Conservation (phyloP, 1,140 invertebrate genomes). For the Bombyx mandarina region DNA sequence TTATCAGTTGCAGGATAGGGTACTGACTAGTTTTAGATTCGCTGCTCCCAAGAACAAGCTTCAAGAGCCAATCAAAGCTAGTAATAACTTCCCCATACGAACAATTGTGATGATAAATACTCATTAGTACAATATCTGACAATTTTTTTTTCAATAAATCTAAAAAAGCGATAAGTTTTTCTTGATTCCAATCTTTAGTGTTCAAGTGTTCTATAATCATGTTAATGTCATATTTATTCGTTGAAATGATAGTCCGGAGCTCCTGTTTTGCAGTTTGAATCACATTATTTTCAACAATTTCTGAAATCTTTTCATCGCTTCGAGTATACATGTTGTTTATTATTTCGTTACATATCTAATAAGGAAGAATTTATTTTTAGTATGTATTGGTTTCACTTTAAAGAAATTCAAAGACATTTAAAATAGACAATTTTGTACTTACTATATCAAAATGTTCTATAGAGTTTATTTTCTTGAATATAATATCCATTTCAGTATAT, state of each 20-base stretch:
- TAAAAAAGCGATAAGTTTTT: constrained; percentile 26
- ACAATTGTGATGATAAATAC: constrained; percentile 42
- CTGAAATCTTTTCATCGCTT: background rate
- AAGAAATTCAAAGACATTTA: too few species aligned
- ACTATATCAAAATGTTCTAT: too few species aligned
- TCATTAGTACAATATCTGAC: constrained; percentile 30
- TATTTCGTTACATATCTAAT: constrained; percentile 16
- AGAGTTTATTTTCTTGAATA: too few species aligned
- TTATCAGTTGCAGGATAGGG: constrained; percentile 39
- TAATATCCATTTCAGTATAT: too few species aligned
- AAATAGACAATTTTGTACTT: too few species aligned
- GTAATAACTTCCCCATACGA: constrained; percentile 33
- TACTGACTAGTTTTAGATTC: constrained; percentile 44
- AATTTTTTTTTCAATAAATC: constrained; percentile 24
- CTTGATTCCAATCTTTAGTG: constrained; percentile 20
- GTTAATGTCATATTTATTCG: constrained; percentile 24
- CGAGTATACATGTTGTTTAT: constrained; percentile 15
- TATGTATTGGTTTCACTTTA: too few species aligned
- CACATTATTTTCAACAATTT: constrained; percentile 5
- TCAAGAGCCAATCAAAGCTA: constrained; percentile 50
- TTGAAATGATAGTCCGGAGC: constrained; percentile 23
- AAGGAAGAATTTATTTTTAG: constrained; percentile 1
- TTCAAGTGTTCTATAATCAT: constrained; percentile 17
- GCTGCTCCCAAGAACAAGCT: constrained; percentile 51
- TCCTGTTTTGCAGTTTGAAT: constrained; percentile 25